Base-by-base conservation (phyloP, 2,797 vertebrate genomes). In the Pampus argenteus region DNA sequence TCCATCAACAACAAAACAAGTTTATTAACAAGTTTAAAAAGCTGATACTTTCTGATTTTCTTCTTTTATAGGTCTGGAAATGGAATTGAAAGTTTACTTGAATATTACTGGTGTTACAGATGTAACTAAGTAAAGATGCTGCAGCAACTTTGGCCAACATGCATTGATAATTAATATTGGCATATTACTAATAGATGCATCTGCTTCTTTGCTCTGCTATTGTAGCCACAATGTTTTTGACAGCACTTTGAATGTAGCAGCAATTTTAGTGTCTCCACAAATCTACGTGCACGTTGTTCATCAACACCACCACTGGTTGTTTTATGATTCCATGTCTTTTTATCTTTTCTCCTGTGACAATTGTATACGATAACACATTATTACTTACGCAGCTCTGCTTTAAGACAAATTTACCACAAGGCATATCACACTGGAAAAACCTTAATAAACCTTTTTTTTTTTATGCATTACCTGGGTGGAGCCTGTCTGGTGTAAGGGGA, bases 401-500 rank as follows among this genome's bases (percentile, higher is more conserved):
- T 47, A 31, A 31, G 13, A 57, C 2, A 40, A 42, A 71, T 20
- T 34, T 26, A 26, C 14, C 10, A 18, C n/a, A 51, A 47, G 15
- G 31, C 13, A 34, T 23, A 44, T 8, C 2, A 40, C 42, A 67
- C 5, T 10, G 6, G n/a, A 26, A 40, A 38, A 36, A 36, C 34
- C 34, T 36, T 36, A 36, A 3, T 36, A 26, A 55, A 57, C 9
- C 17, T 52, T 61, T 25, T 26, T n/a, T 52, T 61, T 25, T 26
- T 18, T 9, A 29, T 44, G 34, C 3, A 44, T 74, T 87, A 94
- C 93, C 95, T 94, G 0, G 93, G 91, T 26, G 93, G 81, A 85
- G 86, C 85, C 76, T 96, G 97, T 52, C 96, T 93, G 64, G 63
- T 83, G 71, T 96, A 98, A 73, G 91, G 86, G 1, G 94, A 78